Conservation (phyloP, 2,888 invertebrate genomes). For the Arctia plantaginis region DNA sequence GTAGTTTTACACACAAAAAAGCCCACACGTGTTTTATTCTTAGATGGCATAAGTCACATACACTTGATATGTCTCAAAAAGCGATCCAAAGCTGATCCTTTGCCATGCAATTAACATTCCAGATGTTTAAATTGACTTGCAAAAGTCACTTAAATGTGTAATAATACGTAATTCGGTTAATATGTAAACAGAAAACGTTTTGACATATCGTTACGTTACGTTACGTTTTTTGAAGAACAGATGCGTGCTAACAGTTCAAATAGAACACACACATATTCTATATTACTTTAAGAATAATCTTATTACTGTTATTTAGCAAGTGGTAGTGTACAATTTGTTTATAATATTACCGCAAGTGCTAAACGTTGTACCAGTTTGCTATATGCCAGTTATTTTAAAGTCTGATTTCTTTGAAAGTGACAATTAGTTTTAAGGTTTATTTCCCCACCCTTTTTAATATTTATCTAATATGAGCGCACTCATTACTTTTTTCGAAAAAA, state of each 20-base stretch:
- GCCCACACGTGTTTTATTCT: not conserved
- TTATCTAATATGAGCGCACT: not conserved
- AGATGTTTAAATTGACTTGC: not conserved
- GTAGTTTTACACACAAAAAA: not conserved
- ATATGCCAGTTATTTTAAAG: conserved; percentile 8
- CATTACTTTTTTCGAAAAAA: not conserved
- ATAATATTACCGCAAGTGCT: not conserved
- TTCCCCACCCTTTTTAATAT: not conserved
- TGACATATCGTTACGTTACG: not conserved
- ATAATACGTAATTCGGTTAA: not conserved
- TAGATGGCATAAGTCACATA: not conserved
- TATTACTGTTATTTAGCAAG: not conserved
- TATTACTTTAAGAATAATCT: not conserved
- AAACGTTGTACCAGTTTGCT: not conserved
- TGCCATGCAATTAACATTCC: not conserved
- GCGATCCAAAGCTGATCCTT: not conserved
- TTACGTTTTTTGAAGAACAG: not conserved
- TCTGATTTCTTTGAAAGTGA: conserved; percentile 3
- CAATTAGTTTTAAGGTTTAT: not conserved
- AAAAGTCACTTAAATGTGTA: not conserved
- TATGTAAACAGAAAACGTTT: not conserved
- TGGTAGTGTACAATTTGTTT: not conserved
- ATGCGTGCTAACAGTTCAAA: not conserved
- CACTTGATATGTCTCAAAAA: not conserved
- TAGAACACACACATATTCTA: not conserved